A percentile compares a stretch with the other conserved stretches of the same genome.
Conservation (phyloP, 2,113 vertebrate species). For the Periophthalmus modestus region DNA sequence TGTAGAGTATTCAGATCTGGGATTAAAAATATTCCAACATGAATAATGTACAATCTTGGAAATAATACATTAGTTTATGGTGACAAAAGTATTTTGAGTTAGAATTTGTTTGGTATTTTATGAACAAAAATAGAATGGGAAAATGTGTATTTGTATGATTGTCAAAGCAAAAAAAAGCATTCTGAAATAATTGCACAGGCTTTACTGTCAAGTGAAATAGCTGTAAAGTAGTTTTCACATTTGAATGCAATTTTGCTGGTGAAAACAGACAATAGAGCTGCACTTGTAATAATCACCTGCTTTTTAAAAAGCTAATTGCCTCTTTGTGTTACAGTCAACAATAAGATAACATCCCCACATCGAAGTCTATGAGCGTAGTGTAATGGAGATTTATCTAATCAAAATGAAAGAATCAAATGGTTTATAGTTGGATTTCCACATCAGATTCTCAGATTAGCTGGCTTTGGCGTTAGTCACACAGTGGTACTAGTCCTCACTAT, state of each 20-base stretch:
- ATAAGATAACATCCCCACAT: background rate
- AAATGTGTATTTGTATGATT: background rate
- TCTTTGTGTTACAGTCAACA: background rate
- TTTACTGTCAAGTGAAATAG: background rate
- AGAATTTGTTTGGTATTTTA: too few relatives aligned
- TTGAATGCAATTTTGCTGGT: background rate
- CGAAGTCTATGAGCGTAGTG: background rate
- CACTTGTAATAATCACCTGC: background rate
- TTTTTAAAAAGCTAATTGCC: background rate
- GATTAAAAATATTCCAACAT: too few relatives aligned
- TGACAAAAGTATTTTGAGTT: too few relatives aligned
- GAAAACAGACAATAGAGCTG: background rate
- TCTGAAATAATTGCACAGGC: background rate
- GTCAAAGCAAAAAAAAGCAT: background rate
- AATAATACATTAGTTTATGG: too few relatives aligned
- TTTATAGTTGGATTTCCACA: background rate
- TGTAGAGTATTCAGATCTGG: too few relatives aligned
- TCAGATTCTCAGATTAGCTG: background rate
- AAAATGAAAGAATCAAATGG: background rate
- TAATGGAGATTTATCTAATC: background rate
- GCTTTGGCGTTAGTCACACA: background rate
- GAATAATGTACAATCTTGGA: too few relatives aligned
- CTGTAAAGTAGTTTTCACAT: too few relatives aligned
- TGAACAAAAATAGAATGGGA: too few relatives aligned
- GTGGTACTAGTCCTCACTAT: slow-evolving; percentile 6